These are phyloP conservation scores for Lophura nycthemera DNA, from an alignment of 2,113 vertebrate species.

Conservation along the genomic window DNA sequence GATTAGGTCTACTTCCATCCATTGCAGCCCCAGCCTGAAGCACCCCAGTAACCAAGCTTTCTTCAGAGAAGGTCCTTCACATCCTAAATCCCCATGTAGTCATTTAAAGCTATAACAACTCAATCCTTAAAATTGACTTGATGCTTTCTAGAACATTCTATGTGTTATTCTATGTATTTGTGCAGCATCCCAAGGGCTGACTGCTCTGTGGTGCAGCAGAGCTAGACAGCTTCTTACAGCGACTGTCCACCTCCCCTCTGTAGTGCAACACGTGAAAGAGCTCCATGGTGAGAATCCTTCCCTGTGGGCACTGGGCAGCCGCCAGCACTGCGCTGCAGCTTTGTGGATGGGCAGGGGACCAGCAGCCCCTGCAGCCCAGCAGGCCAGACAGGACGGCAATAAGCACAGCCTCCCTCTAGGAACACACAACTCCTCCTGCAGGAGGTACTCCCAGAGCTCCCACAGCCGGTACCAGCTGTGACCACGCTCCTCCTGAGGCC, in stretches of 20 bases:
- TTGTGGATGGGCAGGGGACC: background rate
- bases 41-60: background rate
- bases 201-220: fast-evolving
- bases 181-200: fast-evolving
- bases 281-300: background rate
- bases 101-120: background rate
- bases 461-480: background rate
- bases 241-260: background rate
- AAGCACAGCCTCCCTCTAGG: background rate
- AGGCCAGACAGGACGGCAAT: background rate
- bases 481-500: fast-evolving
- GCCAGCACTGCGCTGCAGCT: fast-evolving
- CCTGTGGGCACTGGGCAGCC: fast-evolving
- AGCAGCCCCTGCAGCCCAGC: background rate
- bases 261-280: fast-evolving
- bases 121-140: background rate
- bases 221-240: background rate
- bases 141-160: background rate
- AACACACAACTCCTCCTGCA: fast-evolving
- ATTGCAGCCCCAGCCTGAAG: background rate
- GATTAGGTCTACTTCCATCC: conserved; percentile 29
- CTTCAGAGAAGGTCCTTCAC: background rate
- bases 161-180: too few relatives aligned
- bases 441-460: background rate
- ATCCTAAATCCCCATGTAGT: background rate